Conservation (phyloP, 2,888 invertebrate species). For the Ormyrus rosae region DNA sequence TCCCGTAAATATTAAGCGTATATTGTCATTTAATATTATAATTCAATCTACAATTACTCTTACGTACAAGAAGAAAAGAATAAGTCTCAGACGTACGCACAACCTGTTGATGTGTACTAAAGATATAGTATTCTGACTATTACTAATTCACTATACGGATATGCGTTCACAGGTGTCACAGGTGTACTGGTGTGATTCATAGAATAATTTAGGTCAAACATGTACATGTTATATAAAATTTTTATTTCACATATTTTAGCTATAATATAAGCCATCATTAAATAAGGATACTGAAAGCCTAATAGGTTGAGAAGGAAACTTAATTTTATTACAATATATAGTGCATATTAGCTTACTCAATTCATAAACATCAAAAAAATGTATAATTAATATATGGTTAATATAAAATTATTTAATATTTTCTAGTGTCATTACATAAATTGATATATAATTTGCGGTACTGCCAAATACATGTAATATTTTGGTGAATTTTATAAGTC, state of each 20-base stretch:
- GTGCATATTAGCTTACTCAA: slow-evolving; percentile 24
- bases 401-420: slow-evolving; percentile 24
- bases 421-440: slow-evolving; percentile 24
- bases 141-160: slow-evolving; percentile 4
- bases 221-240: slow-evolving; percentile 15
- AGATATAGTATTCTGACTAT: not conserved
- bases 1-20: not conserved
- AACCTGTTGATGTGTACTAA: slow-evolving; percentile 33
- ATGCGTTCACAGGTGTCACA: not conserved
- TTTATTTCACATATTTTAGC: slow-evolving; percentile 24
- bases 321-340: slow-evolving; percentile 30
- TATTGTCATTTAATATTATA: slow-evolving; percentile 13
- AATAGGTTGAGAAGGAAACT: slow-evolving; percentile 26
- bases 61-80: slow-evolving; percentile 12
- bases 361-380: slow-evolving; percentile 16
- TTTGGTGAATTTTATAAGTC: slow-evolving; percentile 44
- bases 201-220: slow-evolving; percentile 34
- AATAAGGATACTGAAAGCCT: slow-evolving; percentile 31
- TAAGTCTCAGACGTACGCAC: slow-evolving; percentile 35
- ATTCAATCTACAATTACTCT: slow-evolving; percentile 15
- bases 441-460: slow-evolving; percentile 50
- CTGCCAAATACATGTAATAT: slow-evolving; percentile 36
- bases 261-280: slow-evolving; percentile 14
- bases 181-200: slow-evolving; percentile 14
- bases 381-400: too few species aligned